A percentile compares a stretch with the other conserved stretches of the same genome.
phyloP scores from a whole-genome alignment of 2,888 invertebrate genomes.

The Heliconius sara region DNA sequence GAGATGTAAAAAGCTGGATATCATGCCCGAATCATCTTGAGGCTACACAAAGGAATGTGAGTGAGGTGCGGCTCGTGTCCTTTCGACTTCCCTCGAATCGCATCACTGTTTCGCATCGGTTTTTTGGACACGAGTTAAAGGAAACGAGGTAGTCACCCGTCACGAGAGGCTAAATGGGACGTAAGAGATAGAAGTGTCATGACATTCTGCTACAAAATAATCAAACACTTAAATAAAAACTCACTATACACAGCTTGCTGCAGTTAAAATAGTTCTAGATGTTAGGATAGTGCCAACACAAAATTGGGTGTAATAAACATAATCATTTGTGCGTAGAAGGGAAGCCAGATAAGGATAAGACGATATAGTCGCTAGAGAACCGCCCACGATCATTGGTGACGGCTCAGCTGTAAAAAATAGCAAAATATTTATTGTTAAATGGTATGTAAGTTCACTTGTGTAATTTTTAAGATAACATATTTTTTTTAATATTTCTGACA shows the following conservation, averaged over 20 bases:
- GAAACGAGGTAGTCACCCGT: background rate
- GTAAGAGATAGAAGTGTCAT: too few relatives aligned
- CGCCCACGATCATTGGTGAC: background rate
- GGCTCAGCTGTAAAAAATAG: conserved; percentile 3
- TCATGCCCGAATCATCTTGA: too few relatives aligned
- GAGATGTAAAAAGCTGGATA: too few relatives aligned
- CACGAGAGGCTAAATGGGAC: too few relatives aligned
- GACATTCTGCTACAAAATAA: background rate
- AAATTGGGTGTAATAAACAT: conserved; percentile 37
- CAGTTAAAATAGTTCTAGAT: conserved; percentile 48
- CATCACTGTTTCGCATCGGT: too few relatives aligned
- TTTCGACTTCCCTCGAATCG: too few relatives aligned
- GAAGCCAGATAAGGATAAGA: conserved; percentile 56
- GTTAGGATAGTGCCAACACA: conserved; percentile 50
- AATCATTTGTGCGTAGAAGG: conserved; percentile 50
- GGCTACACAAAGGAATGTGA: too few relatives aligned
- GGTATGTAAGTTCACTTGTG: background rate
- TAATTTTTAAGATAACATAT: background rate
- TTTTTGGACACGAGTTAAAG: too few relatives aligned
- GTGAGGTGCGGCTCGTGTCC: too few relatives aligned
- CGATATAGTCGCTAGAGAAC: conserved; percentile 41
- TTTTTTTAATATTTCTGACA: background rate
- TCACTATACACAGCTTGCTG: conserved; percentile 47
- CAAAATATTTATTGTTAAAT: background rate
- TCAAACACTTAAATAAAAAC: background rate